Base-by-base conservation (phyloP, 1,140 invertebrate species). In the Bombus confusus region DNA sequence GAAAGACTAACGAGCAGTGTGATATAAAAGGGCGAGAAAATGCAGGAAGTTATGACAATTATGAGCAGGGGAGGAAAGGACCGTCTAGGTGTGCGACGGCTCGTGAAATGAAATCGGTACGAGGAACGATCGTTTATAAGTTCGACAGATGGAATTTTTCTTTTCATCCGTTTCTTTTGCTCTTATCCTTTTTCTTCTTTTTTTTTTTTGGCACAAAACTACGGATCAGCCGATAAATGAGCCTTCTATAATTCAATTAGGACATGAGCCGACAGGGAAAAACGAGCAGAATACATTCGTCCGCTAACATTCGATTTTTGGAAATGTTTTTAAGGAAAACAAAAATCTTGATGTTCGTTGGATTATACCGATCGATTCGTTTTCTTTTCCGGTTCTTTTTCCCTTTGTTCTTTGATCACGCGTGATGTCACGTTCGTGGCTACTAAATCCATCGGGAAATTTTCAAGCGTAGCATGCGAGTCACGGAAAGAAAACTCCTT, bases 41-140 rank as follows among this genome's bases (percentile, higher is more conserved):
- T 88, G 87, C 88, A 90, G 89, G 86, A 92, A 92, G 91, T 92
- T 92, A 91, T 91, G 89, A 91, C 91, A 89, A 90, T 91, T 92
- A 92, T 91, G 91, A 87, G 83, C 12, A 41, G 80, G 77, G 71
- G 52, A 75, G 77, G 66, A 83, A 52, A 76, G 73, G 76, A 80
- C 39, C 69, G 81, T 80, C 83, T 86, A 84, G 85, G 66, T 85
- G 89, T 90, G 90, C 91, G 90, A 91, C 89, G 91, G 87, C 81
- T 90, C 89, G 92, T 92, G 91, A 93, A 93, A 92, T 93, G 88
- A 90, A 93, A 92, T 90, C 83, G 83, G 86, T 69, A 87, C 79
- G 88, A 76, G 78, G 83, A 74, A 69, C 80, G 86, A 92, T 93
- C 88, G 87, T 92, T 92, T 91, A 93, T 90, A 92, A 91, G 88